phyloP scores from a whole-genome alignment of 2,113 vertebrate genomes.

The Pluvialis apricaria region DNA sequence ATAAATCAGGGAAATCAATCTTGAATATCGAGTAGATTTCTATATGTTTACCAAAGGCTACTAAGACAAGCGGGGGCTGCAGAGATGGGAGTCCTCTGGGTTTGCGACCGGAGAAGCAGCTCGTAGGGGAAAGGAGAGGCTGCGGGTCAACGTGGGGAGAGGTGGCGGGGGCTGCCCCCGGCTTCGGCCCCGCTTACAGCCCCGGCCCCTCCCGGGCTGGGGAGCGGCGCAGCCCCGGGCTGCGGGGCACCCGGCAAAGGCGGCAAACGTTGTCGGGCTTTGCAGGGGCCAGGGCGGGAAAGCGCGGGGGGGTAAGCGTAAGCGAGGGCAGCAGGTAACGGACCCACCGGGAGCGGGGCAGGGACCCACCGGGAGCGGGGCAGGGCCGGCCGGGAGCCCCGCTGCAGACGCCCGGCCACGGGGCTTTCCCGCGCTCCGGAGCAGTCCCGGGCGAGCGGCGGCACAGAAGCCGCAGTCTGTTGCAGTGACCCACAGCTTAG shows the following conservation, averaged over 20 bases:
- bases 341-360: background rate
- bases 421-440: background rate
- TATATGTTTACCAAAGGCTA: background rate
- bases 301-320: background rate
- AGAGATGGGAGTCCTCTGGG: background rate
- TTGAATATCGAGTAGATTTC: constrained; percentile 16
- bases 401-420: background rate
- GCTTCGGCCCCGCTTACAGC: background rate
- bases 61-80: background rate
- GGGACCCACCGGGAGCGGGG: background rate
- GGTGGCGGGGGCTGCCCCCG: background rate
- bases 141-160: fast-evolving
- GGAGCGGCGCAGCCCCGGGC: background rate
- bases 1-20: constrained; percentile 28
- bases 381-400: background rate
- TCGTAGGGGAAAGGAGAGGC: background rate
- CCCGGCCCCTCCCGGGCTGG: background rate
- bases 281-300: background rate
- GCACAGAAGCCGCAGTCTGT: background rate
- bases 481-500: constrained; percentile 70
- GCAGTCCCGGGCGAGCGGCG: background rate
- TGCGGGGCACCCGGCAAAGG: background rate
- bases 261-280: background rate
- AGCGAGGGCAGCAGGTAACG: background rate
- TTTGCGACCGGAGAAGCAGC: background rate